A percentile compares a stretch with the other conserved stretches of the same genome.
phyloP scores from a whole-genome alignment of 2,113 vertebrate genomes.

The Panthera leo region DNA sequence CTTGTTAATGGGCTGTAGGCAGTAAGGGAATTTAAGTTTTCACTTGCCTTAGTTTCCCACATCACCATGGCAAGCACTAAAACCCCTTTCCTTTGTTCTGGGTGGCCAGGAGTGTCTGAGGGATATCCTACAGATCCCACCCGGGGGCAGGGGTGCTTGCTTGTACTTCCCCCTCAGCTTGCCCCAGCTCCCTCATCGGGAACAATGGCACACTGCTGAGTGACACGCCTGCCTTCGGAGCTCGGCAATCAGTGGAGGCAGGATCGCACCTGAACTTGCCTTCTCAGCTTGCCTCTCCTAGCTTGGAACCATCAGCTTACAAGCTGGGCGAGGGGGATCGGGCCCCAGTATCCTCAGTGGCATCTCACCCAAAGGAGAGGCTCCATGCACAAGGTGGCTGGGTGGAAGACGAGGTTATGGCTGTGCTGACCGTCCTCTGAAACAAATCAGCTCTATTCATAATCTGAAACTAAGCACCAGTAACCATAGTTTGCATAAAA shows the following conservation, averaged over 20 bases:
- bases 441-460: not conserved
- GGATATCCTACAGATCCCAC: too few relatives aligned
- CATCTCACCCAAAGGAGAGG: not conserved
- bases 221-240: not conserved
- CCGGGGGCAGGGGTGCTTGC: too few relatives aligned
- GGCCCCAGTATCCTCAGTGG: not conserved
- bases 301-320: not conserved
- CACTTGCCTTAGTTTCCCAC: too few relatives aligned
- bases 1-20: too few relatives aligned
- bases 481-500: not conserved
- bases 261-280: not conserved
- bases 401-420: not conserved
- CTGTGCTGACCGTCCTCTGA: not conserved
- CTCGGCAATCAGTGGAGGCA: accelerated
- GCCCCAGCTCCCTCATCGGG: too few relatives aligned
- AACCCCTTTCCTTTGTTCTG: too few relatives aligned
- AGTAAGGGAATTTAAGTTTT: too few relatives aligned
- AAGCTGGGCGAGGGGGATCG: not conserved
- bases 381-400: not conserved
- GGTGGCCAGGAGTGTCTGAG: too few relatives aligned
- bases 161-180: too few relatives aligned
- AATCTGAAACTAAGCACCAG: not conserved
- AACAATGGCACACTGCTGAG: not conserved
- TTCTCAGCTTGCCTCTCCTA: not conserved
- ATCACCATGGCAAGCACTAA: too few relatives aligned